Base-by-base conservation (phyloP, 1,140 invertebrate genomes). In the Drosophila jambulina region DNA sequence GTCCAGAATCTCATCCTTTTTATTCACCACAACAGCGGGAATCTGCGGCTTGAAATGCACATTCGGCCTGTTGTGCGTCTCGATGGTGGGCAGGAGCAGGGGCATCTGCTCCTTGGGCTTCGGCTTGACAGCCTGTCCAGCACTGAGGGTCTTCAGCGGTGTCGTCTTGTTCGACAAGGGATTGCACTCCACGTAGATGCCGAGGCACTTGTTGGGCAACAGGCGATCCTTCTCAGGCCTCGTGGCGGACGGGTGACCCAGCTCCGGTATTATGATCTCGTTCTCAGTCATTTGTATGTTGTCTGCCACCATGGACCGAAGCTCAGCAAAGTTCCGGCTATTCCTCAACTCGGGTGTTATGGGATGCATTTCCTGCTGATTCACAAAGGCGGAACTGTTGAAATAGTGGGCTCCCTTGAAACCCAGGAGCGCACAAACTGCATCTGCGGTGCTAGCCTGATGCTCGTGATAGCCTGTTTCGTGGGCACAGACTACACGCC, bases 401-500 rank as follows among this genome's bases (percentile, higher is more conserved):
- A 67, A 91, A 40, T 75, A 86, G 25, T 74, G 83, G 9, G 81
- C 72, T 25, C 91, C 91, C 49, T 80, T 84, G 49, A 92, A 92
- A n/a, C 91, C 91, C 1, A 92, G 49, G 2, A 92, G 54, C 3
- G 88, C 71, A 17, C 91, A 92, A 2, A 92, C 74, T 5, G 75
- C 68, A 19, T 72, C 67, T 15, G 74, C 69, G 0, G 87, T 91
- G n/a, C 74, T 62, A 0, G 81, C 78, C 29, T 80, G 69, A 27
- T 93, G 92, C 4, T 72, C 34, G 21, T 79, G 72, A 32, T 79
- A 84, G 19, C 72, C 62, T 15, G 93, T 92, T 59, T 93, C 93
- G 51, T 94, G 88, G 72, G 94, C 92, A 76, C 96, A 97, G 2
- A 94, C 84, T 4, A 95, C 93, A 36, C 93, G 92, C 96, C 96